Base-by-base conservation (phyloP, 2,113 vertebrate species). In the Vidua chalybeata region DNA sequence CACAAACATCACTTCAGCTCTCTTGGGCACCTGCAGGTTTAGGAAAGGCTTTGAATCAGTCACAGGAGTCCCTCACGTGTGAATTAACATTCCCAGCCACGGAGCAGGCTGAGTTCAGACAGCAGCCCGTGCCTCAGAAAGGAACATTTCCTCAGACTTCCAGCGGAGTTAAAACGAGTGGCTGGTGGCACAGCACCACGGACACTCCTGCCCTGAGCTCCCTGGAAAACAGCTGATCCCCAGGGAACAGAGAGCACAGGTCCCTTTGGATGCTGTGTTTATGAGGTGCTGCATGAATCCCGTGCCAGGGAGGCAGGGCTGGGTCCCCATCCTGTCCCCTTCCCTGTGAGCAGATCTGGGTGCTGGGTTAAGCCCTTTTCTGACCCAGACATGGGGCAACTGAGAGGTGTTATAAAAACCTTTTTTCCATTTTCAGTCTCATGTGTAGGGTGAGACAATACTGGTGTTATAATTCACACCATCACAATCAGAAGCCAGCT, bases 281-380 rank as follows among this genome's bases (percentile, higher is more conserved):
- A 1, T 4, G 49, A 31, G 62, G 35, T 8, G 63, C 20, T 39
- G 48, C 22, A 17, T 1, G 10, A 30, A 9, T 6, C 5, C 27
- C 46, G 27, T 0, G 1, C 48, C 20, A 7, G 1, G 0, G 1
- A 26, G 41, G 51, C 24, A 62, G 39, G 13, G 59, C 75, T 88
- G 1, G 0, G 24, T 30, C 31, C 45, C 39, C 28, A 3, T 2
- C 31, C 59, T 24, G n/a, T 15, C 16, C 18, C 66, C 66, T 15
- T 22, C 61, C 26, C 37, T 30, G 18, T 7, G 61, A 62, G 39
- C 13, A 3, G 52, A 30, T 18, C 52, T 41, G 59, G 17, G 26
- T 13, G 35, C 13, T 37, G 58, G 35, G 4, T 61, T 37, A 18
- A 18, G 11, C 23, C 8, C 22, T 37, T 27, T 37, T 1, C 58